A percentile compares a stretch with the other conserved stretches of the same genome.
phyloP scores from a whole-genome alignment of 2,113 vertebrate species.

The Clinocottus analis region DNA sequence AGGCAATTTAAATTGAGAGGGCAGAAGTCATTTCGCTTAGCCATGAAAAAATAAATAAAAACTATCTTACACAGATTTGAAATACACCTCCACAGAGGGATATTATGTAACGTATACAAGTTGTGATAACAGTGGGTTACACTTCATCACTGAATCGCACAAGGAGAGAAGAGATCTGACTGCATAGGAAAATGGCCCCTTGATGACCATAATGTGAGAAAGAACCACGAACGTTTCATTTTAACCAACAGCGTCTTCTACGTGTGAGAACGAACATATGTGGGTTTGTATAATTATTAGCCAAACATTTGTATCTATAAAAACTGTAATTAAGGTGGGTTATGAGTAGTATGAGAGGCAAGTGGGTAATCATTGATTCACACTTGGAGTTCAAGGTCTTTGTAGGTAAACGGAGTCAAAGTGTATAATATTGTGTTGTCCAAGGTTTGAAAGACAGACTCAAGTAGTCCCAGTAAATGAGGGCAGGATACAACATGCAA shows the following conservation, averaged over 20 bases:
- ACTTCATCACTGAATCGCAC: conserved; percentile 27
- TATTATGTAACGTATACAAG: conserved; percentile 28
- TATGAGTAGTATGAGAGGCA: conserved; percentile 29
- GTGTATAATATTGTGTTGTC: neutral
- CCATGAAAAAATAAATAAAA: conserved; percentile 19
- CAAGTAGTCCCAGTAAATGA: conserved; percentile 13
- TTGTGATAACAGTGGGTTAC: conserved; percentile 33
- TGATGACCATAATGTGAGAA: conserved; percentile 1
- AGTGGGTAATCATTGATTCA: conserved; percentile 67
- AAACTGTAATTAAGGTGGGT: conserved; percentile 26
- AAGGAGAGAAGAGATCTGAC: neutral
- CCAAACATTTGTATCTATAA: conserved; percentile 33
- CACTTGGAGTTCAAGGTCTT: conserved; percentile 59
- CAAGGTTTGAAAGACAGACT: conserved; percentile 13
- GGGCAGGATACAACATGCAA: neutral
- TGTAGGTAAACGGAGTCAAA: conserved; percentile 29
- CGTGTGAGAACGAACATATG: conserved; percentile 15
- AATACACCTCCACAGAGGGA: conserved; percentile 2
- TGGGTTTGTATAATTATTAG: conserved; percentile 53
- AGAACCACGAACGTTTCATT: conserved; percentile 26
- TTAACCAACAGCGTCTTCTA: conserved; percentile 26
- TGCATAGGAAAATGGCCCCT: neutral
- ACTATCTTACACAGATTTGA: neutral
- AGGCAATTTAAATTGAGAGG: conserved; percentile 15
- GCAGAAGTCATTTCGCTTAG: neutral